These are phyloP conservation scores for Drosophila melanocephala DNA, from an alignment of 2,888 invertebrate genomes.

Conservation along the genomic window DNA sequence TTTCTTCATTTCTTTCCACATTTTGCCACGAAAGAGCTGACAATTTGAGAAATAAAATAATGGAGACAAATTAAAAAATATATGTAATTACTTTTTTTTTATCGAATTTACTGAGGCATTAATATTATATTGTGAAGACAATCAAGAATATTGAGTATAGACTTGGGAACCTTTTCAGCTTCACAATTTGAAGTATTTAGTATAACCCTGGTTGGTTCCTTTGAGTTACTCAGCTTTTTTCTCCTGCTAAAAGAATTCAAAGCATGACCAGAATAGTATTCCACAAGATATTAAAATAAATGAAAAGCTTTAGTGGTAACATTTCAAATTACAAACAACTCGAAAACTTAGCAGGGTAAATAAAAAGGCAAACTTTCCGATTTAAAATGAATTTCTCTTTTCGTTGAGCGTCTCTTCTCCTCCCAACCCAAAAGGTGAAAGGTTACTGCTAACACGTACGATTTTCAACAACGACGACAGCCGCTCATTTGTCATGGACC, in stretches of 20 bases:
- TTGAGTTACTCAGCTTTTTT: not conserved
- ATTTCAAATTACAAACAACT: not conserved
- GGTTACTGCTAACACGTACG: constrained; percentile 37
- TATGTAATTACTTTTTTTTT: not conserved
- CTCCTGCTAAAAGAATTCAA: not conserved
- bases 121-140: not conserved
- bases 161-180: not conserved
- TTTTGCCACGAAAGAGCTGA: not conserved
- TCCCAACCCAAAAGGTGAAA: constrained; percentile 19
- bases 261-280: not conserved
- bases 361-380: not conserved
- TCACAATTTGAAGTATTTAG: fast-evolving
- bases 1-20: constrained; percentile 1
- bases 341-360: not conserved
- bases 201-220: not conserved
- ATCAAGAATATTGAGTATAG: not conserved
- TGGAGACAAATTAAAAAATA: not conserved
- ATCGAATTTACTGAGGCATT: not conserved
- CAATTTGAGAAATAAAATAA: not conserved
- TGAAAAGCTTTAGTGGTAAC: not conserved
- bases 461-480: constrained; percentile 42
- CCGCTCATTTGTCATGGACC: constrained; percentile 69
- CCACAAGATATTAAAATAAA: not conserved
- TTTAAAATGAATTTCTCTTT: constrained; percentile 6
- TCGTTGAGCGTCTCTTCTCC: not conserved